Base-by-base conservation (phyloP, 2,113 vertebrate species). In the Upupa epops region DNA sequence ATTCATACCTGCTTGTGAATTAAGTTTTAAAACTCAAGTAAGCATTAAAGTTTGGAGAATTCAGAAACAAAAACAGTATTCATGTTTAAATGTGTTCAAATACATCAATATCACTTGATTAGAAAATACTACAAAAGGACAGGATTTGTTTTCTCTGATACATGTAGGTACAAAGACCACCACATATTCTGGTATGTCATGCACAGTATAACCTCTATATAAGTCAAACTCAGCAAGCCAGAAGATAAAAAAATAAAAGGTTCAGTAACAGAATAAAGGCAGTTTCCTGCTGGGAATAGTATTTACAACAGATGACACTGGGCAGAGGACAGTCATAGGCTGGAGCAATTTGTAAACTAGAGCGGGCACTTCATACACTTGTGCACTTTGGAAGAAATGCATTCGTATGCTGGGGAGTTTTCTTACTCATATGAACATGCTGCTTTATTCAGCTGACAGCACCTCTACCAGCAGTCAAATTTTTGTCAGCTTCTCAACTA, bases 321-420 rank as follows among this genome's bases (percentile, higher is more conserved):
- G 32, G 13, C 17, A 59, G 45, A 64, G 20, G 59, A 17, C 10
- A 52, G 12, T 9, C 0, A 1, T 1, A 37, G n/a, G 22, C 49
- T 29, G 17, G 17, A 48, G 26, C 9, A 76, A 60, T 54, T 49
- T 22, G 18, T 52, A 42, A 64, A 25, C 46, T 40, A n/a, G 14
- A n/a, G 16, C 13, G 13, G 28, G 32, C 4, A 29, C 9, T 28
- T 42, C 16, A 29, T 10, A 34, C 13, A 13, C 28, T 24, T 19
- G 7, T 28, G 54, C 34, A 34, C 20, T 42, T 9, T 36, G n/a
- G 21, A 59, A 76, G 32, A 66, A 83, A 42, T 2, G 2, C 8
- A 17, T 42, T 26, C 8, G 14, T 9, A 45, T 10, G 15, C 29
- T n/a, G 8, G 9, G 11, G 40, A 71, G 26, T 45, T 32, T 56